Percentiles rank a stretch among this genome's conserved stretches.
These are phyloP conservation scores for Montipora capricornis DNA, from an alignment of 64 coral and sea anemone genomes.

Conservation along the genomic window DNA sequence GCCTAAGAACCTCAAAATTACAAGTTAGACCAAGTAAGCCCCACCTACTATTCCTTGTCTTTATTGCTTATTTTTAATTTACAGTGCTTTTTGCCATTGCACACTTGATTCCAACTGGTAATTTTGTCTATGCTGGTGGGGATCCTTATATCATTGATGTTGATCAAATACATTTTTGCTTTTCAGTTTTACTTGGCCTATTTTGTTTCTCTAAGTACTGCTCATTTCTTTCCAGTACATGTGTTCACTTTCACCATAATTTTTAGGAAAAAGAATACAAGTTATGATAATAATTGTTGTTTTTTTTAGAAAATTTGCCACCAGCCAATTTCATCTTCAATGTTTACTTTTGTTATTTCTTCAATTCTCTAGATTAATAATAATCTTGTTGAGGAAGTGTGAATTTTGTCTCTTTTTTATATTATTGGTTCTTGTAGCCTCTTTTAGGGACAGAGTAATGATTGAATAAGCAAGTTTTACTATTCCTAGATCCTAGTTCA, in stretches of 20 bases:
- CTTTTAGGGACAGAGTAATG: too few relatives aligned
- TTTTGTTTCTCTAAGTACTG: neutral
- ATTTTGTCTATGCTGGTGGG: neutral
- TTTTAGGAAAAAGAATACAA: too few relatives aligned
- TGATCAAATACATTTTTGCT: too few relatives aligned
- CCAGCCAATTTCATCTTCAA: neutral
- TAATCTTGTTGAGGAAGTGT: neutral
- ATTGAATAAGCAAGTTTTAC: too few relatives aligned
- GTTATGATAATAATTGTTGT: neutral
- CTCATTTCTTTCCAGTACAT: neutral
- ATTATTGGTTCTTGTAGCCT: too few relatives aligned
- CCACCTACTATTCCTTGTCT: neutral
- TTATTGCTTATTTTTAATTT: neutral
- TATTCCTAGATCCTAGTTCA: too few relatives aligned
- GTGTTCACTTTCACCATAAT: neutral
- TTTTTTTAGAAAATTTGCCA: neutral
- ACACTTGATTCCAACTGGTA: neutral
- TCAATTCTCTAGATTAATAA: too few relatives aligned
- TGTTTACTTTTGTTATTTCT: neutral
- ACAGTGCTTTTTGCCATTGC: neutral
- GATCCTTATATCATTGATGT: neutral
- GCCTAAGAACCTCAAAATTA: constrained; percentile 14
- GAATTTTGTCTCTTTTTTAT: neutral
- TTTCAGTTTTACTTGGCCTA: too few relatives aligned
- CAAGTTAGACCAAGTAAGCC: constrained; percentile 62